Evolutionary conservation across 1,140 invertebrate species (phyloP).

Genomic region (Acromyrmex charruanus): DNA sequence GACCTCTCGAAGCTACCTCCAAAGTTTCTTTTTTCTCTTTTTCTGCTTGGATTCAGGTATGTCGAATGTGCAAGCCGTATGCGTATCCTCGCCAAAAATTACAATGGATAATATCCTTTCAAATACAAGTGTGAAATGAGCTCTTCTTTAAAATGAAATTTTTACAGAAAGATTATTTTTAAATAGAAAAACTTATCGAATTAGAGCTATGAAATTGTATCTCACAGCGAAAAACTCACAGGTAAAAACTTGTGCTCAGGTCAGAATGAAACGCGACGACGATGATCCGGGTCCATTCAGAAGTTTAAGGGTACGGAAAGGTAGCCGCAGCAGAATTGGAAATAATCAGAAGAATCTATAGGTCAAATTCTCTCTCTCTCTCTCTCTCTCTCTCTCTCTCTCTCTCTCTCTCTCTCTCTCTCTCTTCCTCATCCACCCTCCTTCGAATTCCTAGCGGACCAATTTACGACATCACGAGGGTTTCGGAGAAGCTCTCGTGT

Average conservation of each 20-base stretch:
- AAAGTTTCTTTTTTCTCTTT: slow-evolving; percentile 63
- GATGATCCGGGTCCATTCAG: no score
- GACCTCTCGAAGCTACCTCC: slow-evolving; percentile 68
- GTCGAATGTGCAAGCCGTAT: slow-evolving; percentile 74
- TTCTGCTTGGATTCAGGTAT: slow-evolving; percentile 65
- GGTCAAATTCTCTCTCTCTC: slow-evolving; percentile 14
- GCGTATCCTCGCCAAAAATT: slow-evolving; percentile 7
- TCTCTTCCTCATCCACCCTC: slow-evolving; percentile 19
- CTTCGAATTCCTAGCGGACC: slow-evolving; percentile 78
- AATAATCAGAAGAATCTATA: slow-evolving; percentile 70
- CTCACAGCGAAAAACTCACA: background rate
- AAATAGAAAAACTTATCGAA: background rate
- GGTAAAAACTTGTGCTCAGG: background rate
- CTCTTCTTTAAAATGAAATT: background rate
- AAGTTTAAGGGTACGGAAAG: background rate
- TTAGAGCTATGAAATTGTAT: background rate
- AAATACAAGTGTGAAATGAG: background rate
- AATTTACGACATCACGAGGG: slow-evolving; percentile 83
- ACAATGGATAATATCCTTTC: background rate
- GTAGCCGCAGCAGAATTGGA: slow-evolving; percentile 11
- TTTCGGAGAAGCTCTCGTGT: slow-evolving; percentile 78
- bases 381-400: no score
- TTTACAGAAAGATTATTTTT: background rate
- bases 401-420: slow-evolving; percentile 5
- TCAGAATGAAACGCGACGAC: no score